Evolutionary conservation across 2,113 vertebrate genomes (phyloP), one percentile per base, ranked within the genome.

Genomic region (Pituophis catenifer): DNA sequence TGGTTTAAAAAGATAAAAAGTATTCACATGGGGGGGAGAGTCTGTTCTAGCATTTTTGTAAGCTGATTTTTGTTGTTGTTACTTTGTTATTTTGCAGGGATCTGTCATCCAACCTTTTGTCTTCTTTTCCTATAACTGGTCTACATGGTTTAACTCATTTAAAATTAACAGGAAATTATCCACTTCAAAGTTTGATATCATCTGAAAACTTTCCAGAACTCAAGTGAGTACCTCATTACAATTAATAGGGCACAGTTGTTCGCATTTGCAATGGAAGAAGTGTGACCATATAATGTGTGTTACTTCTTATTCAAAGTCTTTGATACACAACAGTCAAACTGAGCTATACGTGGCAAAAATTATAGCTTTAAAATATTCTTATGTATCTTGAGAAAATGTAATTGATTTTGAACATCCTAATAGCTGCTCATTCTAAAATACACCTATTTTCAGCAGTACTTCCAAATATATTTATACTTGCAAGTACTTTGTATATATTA

Each of bases 111-210:
- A 99, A 99, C 97, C 98, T 97, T 97, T 98, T 99, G 96, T 98
- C 98, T 0, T 98, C 98, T 92, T 98, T 99, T 97, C 98, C 99
- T 96, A 97, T 98, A 97, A 98, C 95, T 95, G 98, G 99, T 89
- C 98, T 99, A 95, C 98, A 98, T 96, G 98, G 98, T 96, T 97
- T 99, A 96, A 99, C 98, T 97, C 99, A 99, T 97, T 98, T 99
- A 96, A 99, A 99, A 97, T 97, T 99, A 98, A 98, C 98, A 95
- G 99, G 99, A 98, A 99, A 99, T 96, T 94, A 95, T 94, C 97
- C 97, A 93, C 98, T 99, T 92, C 98, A 98, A 96, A 98, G 98
- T 96, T 96, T 99, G 90, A 98, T 99, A 95, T 97, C 98, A 92
- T 98, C 98, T 91, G 98, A 99, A 96, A 98, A 98, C 95, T 98